These are phyloP conservation scores for Drosophila mulleri DNA, from an alignment of 2,888 invertebrate species.

Conservation along the genomic window DNA sequence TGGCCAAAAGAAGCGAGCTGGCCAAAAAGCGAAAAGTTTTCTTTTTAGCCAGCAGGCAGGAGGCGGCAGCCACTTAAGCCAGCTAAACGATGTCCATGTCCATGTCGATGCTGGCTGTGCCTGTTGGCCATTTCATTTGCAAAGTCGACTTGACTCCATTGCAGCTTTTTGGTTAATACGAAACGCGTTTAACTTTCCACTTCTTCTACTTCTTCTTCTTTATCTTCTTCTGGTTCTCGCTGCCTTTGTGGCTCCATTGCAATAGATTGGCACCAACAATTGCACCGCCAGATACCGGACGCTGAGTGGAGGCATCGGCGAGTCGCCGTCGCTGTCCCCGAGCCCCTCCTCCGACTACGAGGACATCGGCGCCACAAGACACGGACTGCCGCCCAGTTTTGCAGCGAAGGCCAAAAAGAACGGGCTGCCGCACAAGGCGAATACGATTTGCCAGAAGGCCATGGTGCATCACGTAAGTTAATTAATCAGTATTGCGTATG, in stretches of 20 bases:
- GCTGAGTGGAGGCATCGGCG: slow-evolving; percentile 87
- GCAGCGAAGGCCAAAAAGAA: slow-evolving; percentile 84
- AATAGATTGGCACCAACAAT: slow-evolving; percentile 85
- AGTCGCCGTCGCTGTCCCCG: slow-evolving; percentile 86
- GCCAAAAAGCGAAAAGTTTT: slow-evolving; percentile 53
- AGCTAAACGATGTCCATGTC: slow-evolving; percentile 65
- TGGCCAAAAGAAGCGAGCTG: slow-evolving; percentile 53
- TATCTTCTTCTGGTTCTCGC: slow-evolving; percentile 15
- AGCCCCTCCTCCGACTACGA: slow-evolving; percentile 90
- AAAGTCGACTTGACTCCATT: slow-evolving; percentile 56
- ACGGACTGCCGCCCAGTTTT: slow-evolving; percentile 81
- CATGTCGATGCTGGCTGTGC: slow-evolving; percentile 21
- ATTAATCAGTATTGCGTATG: slow-evolving; percentile 65
- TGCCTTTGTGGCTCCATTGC: not conserved
- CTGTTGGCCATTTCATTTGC: slow-evolving; percentile 70
- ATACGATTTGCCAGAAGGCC: slow-evolving; percentile 87
- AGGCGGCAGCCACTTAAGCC: slow-evolving; percentile 64
- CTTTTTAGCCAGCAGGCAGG: slow-evolving; percentile 11
- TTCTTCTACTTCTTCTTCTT: slow-evolving; percentile 17
- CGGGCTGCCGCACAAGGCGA: slow-evolving; percentile 84
- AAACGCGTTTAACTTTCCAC: slow-evolving; percentile 30
- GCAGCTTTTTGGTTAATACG: slow-evolving; percentile 22
- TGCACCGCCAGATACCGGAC: slow-evolving; percentile 85
- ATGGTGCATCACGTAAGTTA: slow-evolving; percentile 89
- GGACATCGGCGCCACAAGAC: slow-evolving; percentile 87